Base-by-base conservation (phyloP, 2,113 vertebrate genomes). In the Planiliza haematocheilus region DNA sequence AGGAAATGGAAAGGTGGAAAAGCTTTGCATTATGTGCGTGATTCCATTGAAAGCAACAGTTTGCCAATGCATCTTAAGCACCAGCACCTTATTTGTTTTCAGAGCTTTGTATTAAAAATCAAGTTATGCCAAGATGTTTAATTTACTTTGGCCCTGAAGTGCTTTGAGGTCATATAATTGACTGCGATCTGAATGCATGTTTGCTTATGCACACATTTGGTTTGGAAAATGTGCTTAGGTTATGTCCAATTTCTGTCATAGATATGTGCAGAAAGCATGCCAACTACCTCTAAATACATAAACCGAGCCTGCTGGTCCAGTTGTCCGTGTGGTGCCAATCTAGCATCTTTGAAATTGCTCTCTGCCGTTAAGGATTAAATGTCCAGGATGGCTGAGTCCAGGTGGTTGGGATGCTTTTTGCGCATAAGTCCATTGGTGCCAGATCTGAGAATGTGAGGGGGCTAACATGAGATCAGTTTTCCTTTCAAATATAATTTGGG, bases 31-130 rank as follows among this genome's bases (percentile, higher is more conserved):
- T 7, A 50, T 34, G 1, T 12, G 3, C 60, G n/a, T 52, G n/a
- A 66, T 66, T 88, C 77, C 61, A 82, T 72, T 82, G 73, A 91
- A 91, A 87, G 86, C 79, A 87, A 86, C 89, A 68, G 18, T 21
- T 73, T 78, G 11, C 57, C 53, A 56, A 48, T 7, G 20, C 4
- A 46, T 43, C 12, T 63, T 4, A 1, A 62, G 18, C 65, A 61
- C 10, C 21, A 7, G 42, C 55, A 79, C 42, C 4, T 46, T 42
- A 58, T 74, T 70, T 74, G 8, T 17, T 65, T 70, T 59, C 30
- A 41, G 21, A 57, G n/a, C 36, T 17, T 63, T 66, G 14, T 60
- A 41, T 43, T 14, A 18, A 70, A 79, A 71, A 48, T 38, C 0
- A 4, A 46, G 13, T 64, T 17, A 18, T 70, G 34, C 30, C 8